These are phyloP conservation scores for Ennomos erosarius DNA, from an alignment of 2,888 invertebrate species.

Conservation along the genomic window DNA sequence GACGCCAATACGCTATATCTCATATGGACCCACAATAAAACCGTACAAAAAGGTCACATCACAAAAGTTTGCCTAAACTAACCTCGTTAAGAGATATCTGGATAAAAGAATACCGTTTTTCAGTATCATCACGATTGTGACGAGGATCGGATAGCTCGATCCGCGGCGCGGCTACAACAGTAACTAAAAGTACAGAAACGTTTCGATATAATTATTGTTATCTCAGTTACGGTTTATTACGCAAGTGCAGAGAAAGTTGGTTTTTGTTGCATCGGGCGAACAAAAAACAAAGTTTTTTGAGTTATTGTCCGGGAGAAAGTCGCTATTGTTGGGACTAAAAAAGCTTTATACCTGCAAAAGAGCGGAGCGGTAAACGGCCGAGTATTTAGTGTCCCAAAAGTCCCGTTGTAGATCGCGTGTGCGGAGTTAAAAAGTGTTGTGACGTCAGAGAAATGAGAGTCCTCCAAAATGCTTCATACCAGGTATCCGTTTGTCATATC, in stretches of 20 bases:
- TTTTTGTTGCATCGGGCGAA: constrained; percentile 58
- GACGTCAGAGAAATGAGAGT: constrained; percentile 30
- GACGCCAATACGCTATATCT: constrained; percentile 75
- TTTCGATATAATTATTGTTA: constrained; percentile 44
- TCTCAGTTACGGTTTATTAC: constrained; percentile 59
- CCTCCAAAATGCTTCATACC: constrained; percentile 28
- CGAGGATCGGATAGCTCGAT: constrained; percentile 79
- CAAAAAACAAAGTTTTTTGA: constrained; percentile 70
- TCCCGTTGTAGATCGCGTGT: constrained; percentile 68
- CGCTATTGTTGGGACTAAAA: constrained; percentile 67
- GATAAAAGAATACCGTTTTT: constrained; percentile 84
- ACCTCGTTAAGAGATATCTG: constrained; percentile 84
- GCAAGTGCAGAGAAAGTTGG: constrained; percentile 74
- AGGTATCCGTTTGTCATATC: constrained; percentile 55
- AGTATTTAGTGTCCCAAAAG: constrained; percentile 71
- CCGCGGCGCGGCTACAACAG: constrained; percentile 56
- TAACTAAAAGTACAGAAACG: constrained; percentile 59
- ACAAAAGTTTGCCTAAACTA: constrained; percentile 85
- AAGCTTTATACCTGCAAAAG: constrained; percentile 70
- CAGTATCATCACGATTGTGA: constrained; percentile 83
- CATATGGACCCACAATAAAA: constrained; percentile 79
- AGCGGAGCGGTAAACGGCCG: constrained; percentile 63
- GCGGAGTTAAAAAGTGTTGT: constrained; percentile 36
- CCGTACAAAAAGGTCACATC: constrained; percentile 76
- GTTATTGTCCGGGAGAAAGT: constrained; percentile 77